phyloP scores from a whole-genome alignment of 2,113 vertebrate species.

The Pipa parva region DNA sequence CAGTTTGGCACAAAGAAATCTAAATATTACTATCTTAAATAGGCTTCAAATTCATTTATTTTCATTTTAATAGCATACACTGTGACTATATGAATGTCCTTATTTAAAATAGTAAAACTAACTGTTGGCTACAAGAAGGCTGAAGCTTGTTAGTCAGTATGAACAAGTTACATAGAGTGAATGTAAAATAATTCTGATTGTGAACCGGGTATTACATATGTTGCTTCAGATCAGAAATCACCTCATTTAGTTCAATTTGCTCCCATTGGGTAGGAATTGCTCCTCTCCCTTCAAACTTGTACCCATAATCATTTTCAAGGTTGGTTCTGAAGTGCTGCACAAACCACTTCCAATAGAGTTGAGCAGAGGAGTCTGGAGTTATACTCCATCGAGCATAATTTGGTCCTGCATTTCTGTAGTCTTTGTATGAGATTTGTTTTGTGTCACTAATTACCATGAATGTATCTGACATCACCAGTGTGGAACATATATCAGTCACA shows the following conservation, averaged over 20 bases:
- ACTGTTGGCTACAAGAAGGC: no score
- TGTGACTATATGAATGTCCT: no score
- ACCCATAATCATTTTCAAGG: conserved; percentile 37
- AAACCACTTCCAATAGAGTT: conserved; percentile 71
- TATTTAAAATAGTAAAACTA: no score
- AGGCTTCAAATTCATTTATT: no score
- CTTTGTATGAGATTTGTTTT: background rate
- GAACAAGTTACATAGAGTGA: no score
- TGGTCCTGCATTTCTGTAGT: conserved; percentile 47
- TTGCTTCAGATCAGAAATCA: conserved; percentile 37
- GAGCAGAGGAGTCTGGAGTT: conserved; percentile 51
- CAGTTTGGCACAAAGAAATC: no score
- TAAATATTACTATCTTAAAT: no score
- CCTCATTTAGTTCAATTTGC: conserved; percentile 42
- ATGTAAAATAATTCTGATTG: no score
- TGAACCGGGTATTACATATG: background rate
- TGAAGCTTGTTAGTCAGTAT: no score
- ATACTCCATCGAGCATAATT: conserved; percentile 54
- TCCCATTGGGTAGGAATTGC: conserved; percentile 47
- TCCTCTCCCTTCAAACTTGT: conserved; percentile 44
- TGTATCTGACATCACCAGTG: background rate
- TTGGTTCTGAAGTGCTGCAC: conserved; percentile 56
- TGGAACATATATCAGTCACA: conserved; percentile 46
- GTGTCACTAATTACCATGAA: accelerated
- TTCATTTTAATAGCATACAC: no score